Conservation (phyloP, 2,888 invertebrate genomes). For the Epistrophella euchroma region DNA sequence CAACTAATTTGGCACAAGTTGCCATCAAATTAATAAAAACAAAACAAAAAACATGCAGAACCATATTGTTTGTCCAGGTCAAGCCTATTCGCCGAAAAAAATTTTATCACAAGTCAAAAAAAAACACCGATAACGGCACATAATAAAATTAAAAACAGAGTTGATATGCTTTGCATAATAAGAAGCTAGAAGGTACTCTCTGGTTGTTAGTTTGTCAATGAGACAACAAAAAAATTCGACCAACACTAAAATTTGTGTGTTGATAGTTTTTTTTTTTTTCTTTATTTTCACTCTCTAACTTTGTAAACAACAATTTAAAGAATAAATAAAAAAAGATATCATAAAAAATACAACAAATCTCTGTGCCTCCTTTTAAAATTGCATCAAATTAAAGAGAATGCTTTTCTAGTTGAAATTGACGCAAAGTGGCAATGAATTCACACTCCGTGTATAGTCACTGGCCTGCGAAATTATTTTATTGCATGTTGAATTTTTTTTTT, state of each 20-base stretch:
- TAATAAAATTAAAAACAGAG: constrained; percentile 22
- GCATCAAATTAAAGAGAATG: constrained; percentile 37
- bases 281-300: too few relatives aligned
- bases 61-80: constrained; percentile 9
- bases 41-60: not conserved
- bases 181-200: not conserved
- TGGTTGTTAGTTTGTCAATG: not conserved
- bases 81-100: constrained; percentile 2
- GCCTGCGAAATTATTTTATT: constrained; percentile 62
- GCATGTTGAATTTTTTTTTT: constrained; percentile 41
- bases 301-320: not conserved
- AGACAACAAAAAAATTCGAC: not conserved
- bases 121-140: not conserved
- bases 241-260: not conserved
- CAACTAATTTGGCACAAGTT: not conserved
- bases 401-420: constrained; percentile 46
- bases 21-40: not conserved
- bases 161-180: constrained; percentile 21
- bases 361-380: constrained; percentile 4
- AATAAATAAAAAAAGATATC: not conserved
- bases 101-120: constrained; percentile 2
- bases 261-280: too few relatives aligned
- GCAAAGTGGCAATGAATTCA: constrained; percentile 65
- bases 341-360: constrained; percentile 18
- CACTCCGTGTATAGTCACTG: constrained; percentile 36